These are phyloP conservation scores for Asarcornis scutulata DNA, from an alignment of 2,113 vertebrate species.

Conservation along the genomic window DNA sequence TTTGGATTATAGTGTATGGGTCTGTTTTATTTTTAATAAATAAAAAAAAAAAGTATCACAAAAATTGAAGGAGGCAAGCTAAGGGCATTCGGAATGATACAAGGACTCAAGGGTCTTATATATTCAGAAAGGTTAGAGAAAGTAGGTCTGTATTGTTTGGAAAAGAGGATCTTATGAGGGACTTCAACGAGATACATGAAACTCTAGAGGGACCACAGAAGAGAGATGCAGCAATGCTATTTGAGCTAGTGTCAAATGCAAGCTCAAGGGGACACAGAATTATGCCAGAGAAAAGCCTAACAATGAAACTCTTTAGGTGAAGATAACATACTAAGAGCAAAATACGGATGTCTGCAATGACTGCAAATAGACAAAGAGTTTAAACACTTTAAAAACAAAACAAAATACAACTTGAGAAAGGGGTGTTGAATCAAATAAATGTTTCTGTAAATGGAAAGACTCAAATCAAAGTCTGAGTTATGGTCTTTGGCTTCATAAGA, in stretches of 20 bases:
- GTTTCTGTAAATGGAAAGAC: not conserved
- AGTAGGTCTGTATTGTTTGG: constrained; percentile 22
- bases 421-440: not conserved
- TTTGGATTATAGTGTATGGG: not conserved
- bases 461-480: not conserved
- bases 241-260: not conserved
- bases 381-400: not conserved
- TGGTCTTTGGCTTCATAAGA: not conserved
- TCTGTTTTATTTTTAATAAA: not conserved
- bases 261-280: not conserved
- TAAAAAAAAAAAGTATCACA: not conserved
- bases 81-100: not conserved
- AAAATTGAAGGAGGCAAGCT: not conserved
- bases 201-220: not conserved
- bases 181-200: not conserved
- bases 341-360: not conserved
- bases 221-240: not conserved
- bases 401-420: not conserved
- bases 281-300: not conserved
- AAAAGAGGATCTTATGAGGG: not conserved
- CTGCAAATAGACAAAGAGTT: not conserved
- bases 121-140: constrained; percentile 32
- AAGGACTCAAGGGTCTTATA: not conserved
- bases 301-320: not conserved
- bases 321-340: not conserved